phyloP scores from a whole-genome alignment of 2,797 vertebrate genomes.

The Hoplostethus mediterraneus region DNA sequence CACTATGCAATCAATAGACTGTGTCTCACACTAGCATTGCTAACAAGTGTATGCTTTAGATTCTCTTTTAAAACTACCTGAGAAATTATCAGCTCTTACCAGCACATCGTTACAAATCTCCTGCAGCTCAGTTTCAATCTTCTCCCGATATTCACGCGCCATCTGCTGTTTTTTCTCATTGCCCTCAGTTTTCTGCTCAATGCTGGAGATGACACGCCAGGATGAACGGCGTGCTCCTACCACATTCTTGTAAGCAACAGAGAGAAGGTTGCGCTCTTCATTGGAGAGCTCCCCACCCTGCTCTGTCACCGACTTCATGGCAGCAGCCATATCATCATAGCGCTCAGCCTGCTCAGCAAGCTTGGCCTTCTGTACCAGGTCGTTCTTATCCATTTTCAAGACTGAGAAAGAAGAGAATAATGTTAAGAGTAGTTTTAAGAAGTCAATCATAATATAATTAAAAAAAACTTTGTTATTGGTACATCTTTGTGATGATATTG shows the following conservation, averaged over 20 bases:
- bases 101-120: constrained; percentile 98
- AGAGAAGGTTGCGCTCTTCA: constrained; percentile 97
- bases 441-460: neutral
- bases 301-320: constrained; percentile 97
- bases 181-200: constrained; percentile 97
- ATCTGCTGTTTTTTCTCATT: constrained; percentile 98
- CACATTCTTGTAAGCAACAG: constrained; percentile 99
- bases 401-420: constrained; percentile 49
- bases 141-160: constrained; percentile 96
- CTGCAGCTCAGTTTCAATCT: constrained; percentile 94
- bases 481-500: neutral
- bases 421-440: neutral
- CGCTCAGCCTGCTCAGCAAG: constrained; percentile 99
- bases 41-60: neutral
- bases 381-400: constrained; percentile 95
- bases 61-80: neutral
- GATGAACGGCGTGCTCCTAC: constrained; percentile 97
- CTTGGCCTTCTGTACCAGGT: constrained; percentile 99
- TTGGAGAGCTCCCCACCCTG: constrained; percentile 94
- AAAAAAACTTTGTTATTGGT: neutral
- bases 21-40: neutral
- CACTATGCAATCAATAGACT: neutral
- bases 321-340: constrained; percentile 97
- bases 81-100: constrained; percentile 81
- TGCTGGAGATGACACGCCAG: constrained; percentile 99